Conservation (phyloP, 2,113 vertebrate species). For the Oryzias javanicus region DNA sequence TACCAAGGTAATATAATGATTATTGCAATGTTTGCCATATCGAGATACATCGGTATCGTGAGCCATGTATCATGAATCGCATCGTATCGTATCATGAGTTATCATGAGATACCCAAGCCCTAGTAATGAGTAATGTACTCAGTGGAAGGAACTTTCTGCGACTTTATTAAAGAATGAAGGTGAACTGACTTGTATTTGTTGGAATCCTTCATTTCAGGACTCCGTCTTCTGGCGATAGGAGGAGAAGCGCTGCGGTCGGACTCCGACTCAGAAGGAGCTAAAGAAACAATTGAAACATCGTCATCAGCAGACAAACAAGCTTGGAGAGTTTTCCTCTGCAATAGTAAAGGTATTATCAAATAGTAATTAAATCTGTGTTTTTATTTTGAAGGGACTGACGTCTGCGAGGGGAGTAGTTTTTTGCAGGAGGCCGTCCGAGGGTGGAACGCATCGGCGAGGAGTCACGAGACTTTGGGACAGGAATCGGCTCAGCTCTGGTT, state of each 20-base stretch:
- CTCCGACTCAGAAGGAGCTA: conserved; percentile 72
- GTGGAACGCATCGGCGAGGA: conserved; percentile 70
- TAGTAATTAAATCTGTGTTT: neutral
- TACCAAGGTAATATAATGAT: too few species aligned
- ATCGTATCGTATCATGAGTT: too few species aligned
- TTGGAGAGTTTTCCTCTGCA: too few species aligned
- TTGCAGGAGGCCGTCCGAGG: conserved; percentile 50
- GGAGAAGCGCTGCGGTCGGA: conserved; percentile 74
- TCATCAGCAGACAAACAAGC: neutral
- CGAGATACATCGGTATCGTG: too few species aligned
- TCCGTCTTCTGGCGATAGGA: conserved; percentile 41
- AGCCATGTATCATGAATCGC: too few species aligned
- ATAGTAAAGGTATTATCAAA: neutral
- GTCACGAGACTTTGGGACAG: conserved; percentile 64
- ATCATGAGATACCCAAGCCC: too few species aligned
- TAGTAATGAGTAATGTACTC: too few species aligned
- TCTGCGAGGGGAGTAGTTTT: conserved; percentile 57
- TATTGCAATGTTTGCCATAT: too few species aligned
- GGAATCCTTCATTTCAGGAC: conserved; percentile 49
- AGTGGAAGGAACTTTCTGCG: too few species aligned
- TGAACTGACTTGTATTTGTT: conserved; percentile 72
- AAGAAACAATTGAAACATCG: conserved; percentile 12
- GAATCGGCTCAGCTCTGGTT: conserved; percentile 62
- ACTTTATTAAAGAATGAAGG: neutral
- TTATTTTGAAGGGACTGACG: conserved; percentile 51